Evolutionary conservation across 1,140 invertebrate genomes (phyloP).

Genomic region (Drosophila quadrilineata): DNA sequence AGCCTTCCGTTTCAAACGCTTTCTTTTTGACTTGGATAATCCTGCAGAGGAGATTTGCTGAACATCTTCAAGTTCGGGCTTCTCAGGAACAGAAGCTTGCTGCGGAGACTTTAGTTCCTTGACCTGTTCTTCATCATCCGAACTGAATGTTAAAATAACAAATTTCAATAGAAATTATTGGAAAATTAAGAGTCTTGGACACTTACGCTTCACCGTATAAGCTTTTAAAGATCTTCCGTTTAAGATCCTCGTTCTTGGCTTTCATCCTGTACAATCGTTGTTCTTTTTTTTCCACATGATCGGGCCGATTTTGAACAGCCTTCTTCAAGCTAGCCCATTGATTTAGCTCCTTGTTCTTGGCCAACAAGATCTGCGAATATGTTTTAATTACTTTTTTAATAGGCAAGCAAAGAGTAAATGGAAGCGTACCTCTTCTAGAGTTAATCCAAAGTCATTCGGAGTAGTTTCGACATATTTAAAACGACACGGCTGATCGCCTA

Average conservation of each 20-base stretch:
- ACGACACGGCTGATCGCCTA: conserved; percentile 93
- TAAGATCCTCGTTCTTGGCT: conserved; percentile 87
- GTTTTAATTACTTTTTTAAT: too few species aligned
- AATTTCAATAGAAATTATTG: neutral
- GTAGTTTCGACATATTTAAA: conserved; percentile 96
- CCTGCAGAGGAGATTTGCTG: conserved; percentile 13
- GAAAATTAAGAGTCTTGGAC: neutral
- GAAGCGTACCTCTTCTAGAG: conserved; percentile 94
- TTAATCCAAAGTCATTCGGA: conserved; percentile 96
- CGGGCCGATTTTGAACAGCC: conserved; percentile 89
- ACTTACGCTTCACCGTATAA: conserved; percentile 85
- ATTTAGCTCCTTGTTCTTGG: conserved; percentile 96
- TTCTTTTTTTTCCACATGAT: conserved; percentile 91
- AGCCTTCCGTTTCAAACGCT: conserved; percentile 63
- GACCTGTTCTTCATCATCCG: conserved; percentile 67
- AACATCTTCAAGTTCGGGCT: neutral
- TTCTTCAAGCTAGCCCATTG: conserved; percentile 97
- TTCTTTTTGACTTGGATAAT: conserved; percentile 61
- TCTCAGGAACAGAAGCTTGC: neutral
- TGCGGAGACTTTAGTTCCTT: neutral
- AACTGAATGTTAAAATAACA: conserved; percentile 54
- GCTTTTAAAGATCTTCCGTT: conserved; percentile 93
- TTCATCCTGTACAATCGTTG: conserved; percentile 89
- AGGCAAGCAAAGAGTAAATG: conserved; percentile 17
- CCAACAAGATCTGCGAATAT: conserved; percentile 88